phyloP scores from a whole-genome alignment of 2,888 invertebrate species.

The Sisyra nigra region DNA sequence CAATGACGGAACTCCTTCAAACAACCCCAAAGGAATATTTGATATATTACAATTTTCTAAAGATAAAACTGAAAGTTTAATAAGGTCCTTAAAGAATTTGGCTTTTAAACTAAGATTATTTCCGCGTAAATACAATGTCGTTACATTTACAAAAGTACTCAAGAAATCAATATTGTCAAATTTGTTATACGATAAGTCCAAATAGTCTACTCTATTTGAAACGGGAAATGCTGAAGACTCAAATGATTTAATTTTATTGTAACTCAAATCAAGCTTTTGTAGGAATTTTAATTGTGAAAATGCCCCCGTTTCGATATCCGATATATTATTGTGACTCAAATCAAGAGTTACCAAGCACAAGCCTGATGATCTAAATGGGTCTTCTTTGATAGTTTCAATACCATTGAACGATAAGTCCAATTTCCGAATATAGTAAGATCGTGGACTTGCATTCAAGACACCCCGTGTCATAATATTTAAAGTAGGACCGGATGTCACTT shows the following conservation, averaged over 20 bases:
- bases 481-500: background rate
- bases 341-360: background rate
- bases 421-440: slow-evolving; percentile 3
- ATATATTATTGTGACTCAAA: slow-evolving; percentile 1
- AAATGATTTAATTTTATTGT: background rate
- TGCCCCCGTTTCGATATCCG: background rate
- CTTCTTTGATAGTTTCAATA: background rate
- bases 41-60: background rate
- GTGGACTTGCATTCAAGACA: background rate
- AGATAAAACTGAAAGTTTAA: background rate
- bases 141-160: background rate
- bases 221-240: background rate
- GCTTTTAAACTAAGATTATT: background rate
- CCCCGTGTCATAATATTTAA: background rate
- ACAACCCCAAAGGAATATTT: slow-evolving; percentile 1
- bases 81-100: background rate
- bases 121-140: background rate
- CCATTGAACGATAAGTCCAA: background rate
- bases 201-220: background rate
- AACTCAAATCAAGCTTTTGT: slow-evolving; percentile 4
- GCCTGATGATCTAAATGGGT: background rate
- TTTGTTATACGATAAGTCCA: background rate
- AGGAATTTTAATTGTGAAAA: background rate
- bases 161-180: background rate
- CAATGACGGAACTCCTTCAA: background rate